phyloP scores from a whole-genome alignment of 1,140 invertebrate species.

The Neodiprion virginianus region DNA sequence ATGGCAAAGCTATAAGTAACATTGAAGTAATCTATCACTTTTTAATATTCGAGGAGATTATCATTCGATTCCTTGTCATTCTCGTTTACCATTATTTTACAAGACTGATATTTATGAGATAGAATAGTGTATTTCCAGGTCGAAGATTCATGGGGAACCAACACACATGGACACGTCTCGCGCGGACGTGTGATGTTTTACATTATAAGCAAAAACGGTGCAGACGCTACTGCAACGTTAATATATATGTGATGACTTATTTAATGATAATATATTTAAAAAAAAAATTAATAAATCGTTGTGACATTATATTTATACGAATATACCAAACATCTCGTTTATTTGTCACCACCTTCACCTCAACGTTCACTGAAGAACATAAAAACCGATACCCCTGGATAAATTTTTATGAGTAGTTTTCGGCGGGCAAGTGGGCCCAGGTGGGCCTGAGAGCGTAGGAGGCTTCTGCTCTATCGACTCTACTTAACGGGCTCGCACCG shows the following conservation, averaged over 20 bases:
- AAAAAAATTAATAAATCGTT: background rate
- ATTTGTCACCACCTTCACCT: too few species aligned
- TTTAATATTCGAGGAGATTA: background rate
- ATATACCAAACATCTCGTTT: too few species aligned
- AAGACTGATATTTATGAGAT: slow-evolving; percentile 2
- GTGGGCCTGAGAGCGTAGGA: too few species aligned
- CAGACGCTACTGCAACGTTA: background rate
- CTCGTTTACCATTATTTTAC: background rate
- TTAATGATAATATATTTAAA: background rate
- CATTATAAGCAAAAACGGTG: background rate
- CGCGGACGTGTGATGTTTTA: background rate
- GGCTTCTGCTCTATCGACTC: too few species aligned
- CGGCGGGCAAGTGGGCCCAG: too few species aligned
- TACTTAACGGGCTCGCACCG: too few species aligned
- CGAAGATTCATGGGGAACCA: background rate
- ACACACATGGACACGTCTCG: background rate
- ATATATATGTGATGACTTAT: slow-evolving; percentile 6
- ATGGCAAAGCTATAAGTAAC: background rate
- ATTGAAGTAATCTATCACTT: background rate
- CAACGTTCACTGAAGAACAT: background rate
- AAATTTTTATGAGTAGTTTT: too few species aligned
- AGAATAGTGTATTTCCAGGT: slow-evolving; percentile 5
- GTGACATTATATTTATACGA: background rate
- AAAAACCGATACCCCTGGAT: background rate
- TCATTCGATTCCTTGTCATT: background rate